Conservation (phyloP, 2,113 vertebrate genomes). For the Hemichromis elongatus region DNA sequence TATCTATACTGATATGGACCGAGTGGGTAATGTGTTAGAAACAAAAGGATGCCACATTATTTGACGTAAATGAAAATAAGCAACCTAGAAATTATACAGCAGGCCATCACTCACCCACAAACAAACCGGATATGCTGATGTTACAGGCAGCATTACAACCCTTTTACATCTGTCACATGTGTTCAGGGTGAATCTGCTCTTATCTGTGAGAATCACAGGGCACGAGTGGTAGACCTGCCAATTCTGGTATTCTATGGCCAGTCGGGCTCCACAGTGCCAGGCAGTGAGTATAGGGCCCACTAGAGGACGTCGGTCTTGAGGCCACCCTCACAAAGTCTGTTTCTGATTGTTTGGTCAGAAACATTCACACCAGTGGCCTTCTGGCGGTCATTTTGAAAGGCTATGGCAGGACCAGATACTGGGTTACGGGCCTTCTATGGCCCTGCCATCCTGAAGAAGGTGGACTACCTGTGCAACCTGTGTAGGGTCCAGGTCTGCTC, state of each 20-base stretch:
- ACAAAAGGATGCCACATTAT: background rate
- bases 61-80: background rate
- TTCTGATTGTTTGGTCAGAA: background rate
- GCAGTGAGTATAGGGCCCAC: background rate
- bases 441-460: background rate
- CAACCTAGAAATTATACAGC: background rate
- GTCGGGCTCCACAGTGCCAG: background rate
- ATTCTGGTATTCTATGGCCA: background rate
- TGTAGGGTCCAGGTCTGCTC: background rate
- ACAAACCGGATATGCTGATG: background rate
- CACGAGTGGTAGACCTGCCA: background rate
- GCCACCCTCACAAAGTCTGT: background rate
- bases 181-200: background rate
- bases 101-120: background rate
- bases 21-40: background rate
- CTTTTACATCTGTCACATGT: background rate
- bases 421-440: background rate
- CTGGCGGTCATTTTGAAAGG: background rate
- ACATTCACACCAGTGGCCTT: background rate
- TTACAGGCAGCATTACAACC: background rate
- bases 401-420: background rate
- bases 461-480: background rate
- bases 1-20: background rate
- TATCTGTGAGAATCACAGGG: background rate
- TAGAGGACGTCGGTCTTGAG: background rate